Evolutionary conservation across 2,113 vertebrate genomes (phyloP), one percentile per base, ranked within the genome.

Genomic region (Phrynosoma platyrhinos): DNA sequence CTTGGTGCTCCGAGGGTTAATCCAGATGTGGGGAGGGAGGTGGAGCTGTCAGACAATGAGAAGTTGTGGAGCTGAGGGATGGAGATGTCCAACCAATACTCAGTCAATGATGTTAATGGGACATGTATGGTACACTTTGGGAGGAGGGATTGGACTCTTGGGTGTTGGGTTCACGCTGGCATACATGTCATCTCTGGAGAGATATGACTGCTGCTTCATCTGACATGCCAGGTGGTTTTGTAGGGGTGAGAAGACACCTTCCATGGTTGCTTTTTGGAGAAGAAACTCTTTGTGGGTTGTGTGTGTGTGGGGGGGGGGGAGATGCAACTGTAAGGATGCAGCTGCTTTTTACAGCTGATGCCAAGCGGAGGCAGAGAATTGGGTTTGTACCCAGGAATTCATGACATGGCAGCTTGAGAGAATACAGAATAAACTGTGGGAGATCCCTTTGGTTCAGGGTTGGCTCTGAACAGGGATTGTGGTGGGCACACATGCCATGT

Each of bases 1-100:
- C n/a, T 90, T 84, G 23, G 89, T 78, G 79, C 86, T 27, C 68
- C 55, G 90, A 0, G 95, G 91, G 96, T 96, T 96, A 95, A 95
- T 53, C 74, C 2, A 78, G 14, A 71, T 83, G n/a, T 32, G n/a
- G 18, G n/a, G 40, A 87, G 53, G 87, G 87, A 52, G 47, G 23
- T 9, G 25, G 23, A 40, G 20, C 14, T 62, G 55, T 27, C 53
- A 36, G n/a, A n/a, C n/a, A n/a, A 21, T 30, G 5, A 13, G 80
- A 36, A 30, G 64, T 20, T 2, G 42, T 62, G 58, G 18, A 47
- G 47, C 47, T 62, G 58, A 18, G 3, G 14, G 55, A 58, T 58
- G 55, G 58, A 62, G 13, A 62, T 16, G 58, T 62, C 58, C 58
- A 62, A 62, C 14, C 58, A 62, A 18, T 16, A 18, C 14, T 3